A percentile compares a stretch with the other conserved stretches of the same genome.
phyloP scores from a whole-genome alignment of 2,797 vertebrate species.

The Arctocebus calabarensis region DNA sequence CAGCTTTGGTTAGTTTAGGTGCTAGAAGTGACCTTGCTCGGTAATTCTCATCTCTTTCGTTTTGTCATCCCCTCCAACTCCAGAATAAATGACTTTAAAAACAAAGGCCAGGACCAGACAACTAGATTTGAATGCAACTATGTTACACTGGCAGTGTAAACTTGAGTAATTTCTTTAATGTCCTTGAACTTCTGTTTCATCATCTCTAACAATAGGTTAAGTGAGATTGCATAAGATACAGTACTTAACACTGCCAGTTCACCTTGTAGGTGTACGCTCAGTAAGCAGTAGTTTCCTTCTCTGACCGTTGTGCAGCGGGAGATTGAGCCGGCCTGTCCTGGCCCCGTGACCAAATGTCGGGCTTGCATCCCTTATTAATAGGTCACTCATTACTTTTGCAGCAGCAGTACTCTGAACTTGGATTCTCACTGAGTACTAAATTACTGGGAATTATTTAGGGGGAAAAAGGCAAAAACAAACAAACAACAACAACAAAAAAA shows the following conservation, averaged over 20 bases:
- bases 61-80: neutral
- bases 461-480: neutral
- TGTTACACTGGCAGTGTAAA: neutral
- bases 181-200: constrained; percentile 14
- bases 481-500: neutral
- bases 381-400: constrained; percentile 67
- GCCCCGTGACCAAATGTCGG: neutral
- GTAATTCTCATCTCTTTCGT: neutral
- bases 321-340: neutral
- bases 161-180: constrained; percentile 24
- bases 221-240: neutral
- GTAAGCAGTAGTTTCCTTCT: neutral
- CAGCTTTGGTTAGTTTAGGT: neutral
- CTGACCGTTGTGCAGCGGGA: neutral
- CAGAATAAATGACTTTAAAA: neutral
- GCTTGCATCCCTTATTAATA: constrained; percentile 65
- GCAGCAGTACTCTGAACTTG: constrained; percentile 18
- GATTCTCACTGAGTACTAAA: constrained; percentile 64
- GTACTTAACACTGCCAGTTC: neutral
- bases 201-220: neutral
- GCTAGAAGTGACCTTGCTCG: neutral
- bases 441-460: constrained; percentile 31
- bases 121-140: neutral
- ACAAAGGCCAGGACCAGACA: neutral
- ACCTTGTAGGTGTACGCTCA: neutral